Evolutionary conservation across 2,888 invertebrate genomes (phyloP).

Genomic region (Drosophila lacicola): DNA sequence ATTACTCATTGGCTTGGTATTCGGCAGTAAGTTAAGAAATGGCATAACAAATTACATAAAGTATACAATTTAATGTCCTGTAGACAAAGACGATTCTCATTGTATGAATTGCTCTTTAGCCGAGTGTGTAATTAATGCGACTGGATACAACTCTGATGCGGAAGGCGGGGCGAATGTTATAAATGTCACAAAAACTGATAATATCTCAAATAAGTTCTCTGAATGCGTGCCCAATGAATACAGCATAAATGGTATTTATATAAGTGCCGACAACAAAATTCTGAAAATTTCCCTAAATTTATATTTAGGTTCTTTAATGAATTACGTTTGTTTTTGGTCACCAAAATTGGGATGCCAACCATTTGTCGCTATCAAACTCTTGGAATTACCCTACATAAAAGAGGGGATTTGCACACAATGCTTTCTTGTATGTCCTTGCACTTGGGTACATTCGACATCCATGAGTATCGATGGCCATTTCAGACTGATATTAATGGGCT

Average conservation of each 20-base stretch:
- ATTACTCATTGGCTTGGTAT: neutral
- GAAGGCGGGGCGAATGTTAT: neutral
- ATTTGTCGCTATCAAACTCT: neutral
- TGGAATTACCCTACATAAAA: neutral
- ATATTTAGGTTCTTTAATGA: neutral
- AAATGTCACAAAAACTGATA: neutral
- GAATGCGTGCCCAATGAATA: slow-evolving; percentile 10
- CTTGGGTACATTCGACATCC: slow-evolving; percentile 3
- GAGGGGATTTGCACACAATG: slow-evolving; percentile 13
- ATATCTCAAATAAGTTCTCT: neutral
- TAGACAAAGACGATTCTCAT: neutral
- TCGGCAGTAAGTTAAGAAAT: neutral
- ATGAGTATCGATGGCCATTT: neutral
- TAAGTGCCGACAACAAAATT: neutral
- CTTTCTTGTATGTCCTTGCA: slow-evolving; percentile 14
- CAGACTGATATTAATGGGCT: neutral
- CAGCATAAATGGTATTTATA: slow-evolving; percentile 7
- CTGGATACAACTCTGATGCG: neutral
- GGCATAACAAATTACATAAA: neutral
- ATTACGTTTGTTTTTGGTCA: slow-evolving; percentile 25
- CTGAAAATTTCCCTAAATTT: neutral
- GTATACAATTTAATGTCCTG: neutral
- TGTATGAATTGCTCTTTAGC: slow-evolving; percentile 13
- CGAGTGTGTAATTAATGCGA: slow-evolving; percentile 3
- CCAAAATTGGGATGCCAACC: neutral